Evolutionary conservation across 1,140 invertebrate genomes (phyloP).

Genomic region (Drosophila quadrilineata): DNA sequence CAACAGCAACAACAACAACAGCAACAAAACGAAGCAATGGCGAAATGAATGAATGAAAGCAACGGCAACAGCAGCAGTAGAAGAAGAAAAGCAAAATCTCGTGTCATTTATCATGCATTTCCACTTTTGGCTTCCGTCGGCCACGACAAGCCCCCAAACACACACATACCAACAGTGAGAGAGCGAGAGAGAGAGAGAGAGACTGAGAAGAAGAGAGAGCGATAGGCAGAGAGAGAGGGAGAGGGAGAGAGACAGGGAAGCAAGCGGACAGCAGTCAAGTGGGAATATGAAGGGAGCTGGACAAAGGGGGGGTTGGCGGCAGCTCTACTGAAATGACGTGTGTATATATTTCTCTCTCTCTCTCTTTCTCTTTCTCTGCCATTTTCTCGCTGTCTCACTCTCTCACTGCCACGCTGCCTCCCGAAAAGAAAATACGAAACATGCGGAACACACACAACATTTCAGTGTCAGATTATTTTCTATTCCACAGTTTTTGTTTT

Average conservation of each 20-base stretch:
- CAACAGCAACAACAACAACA: neutral
- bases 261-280: neutral
- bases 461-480: slow-evolving; percentile 24
- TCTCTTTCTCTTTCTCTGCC: too few species aligned
- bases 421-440: slow-evolving; percentile 16
- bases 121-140: slow-evolving; percentile 78
- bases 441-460: slow-evolving; percentile 35
- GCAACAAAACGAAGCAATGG: neutral
- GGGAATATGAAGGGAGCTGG: neutral
- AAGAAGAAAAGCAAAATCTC: slow-evolving; percentile 57
- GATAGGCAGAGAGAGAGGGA: neutral
- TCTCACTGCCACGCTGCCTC: too few species aligned
- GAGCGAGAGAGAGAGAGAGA: neutral
- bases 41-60: neutral
- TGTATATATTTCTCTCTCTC: too few species aligned
- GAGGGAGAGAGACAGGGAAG: neutral
- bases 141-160: slow-evolving; percentile 58
- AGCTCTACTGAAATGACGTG: slow-evolving; percentile 19
- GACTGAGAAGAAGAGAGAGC: neutral
- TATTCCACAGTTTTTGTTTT: neutral
- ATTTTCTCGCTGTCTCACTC: too few species aligned
- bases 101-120: slow-evolving; percentile 80
- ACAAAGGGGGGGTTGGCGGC: neutral
- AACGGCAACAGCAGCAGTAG: neutral
- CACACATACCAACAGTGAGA: slow-evolving; percentile 48